A percentile compares a stretch with the other conserved stretches of the same genome.
Evolutionary conservation across 2,888 invertebrate species (phyloP).

Genomic region (Itoplectis maculator): DNA sequence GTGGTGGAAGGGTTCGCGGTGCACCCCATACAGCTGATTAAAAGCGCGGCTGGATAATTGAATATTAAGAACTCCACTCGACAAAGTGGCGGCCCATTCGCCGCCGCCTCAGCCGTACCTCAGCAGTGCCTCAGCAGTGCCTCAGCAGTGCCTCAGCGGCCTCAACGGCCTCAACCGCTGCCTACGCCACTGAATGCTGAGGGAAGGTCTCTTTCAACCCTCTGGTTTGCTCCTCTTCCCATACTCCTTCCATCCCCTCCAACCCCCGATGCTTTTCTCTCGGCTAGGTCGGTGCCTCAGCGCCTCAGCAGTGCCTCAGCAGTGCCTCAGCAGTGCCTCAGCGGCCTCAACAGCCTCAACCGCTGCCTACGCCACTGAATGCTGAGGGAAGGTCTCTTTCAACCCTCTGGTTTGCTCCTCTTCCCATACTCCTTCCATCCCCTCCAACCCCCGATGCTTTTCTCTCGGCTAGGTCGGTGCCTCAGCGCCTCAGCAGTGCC

Average conservation of each 20-base stretch:
- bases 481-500: too few species aligned
- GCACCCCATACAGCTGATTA: slow-evolving; percentile 76
- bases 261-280: slow-evolving; percentile 27
- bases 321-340: slow-evolving; percentile 34
- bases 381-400: slow-evolving; percentile 17
- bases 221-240: slow-evolving; percentile 30
- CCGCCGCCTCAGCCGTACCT: background rate
- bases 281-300: slow-evolving; percentile 29
- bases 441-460: slow-evolving; percentile 21
- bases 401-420: slow-evolving; percentile 35
- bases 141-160: too few species aligned
- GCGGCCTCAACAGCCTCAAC: too few species aligned
- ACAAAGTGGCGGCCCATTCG: slow-evolving; percentile 71
- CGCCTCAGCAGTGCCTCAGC: too few species aligned
- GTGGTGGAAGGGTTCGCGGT: slow-evolving; percentile 37
- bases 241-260: slow-evolving; percentile 27
- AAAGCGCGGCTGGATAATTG: slow-evolving; percentile 80
- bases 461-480: slow-evolving; percentile 34
- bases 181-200: slow-evolving; percentile 10
- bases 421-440: slow-evolving; percentile 26
- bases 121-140: slow-evolving; percentile 22
- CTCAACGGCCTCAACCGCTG: too few species aligned
- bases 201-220: slow-evolving; percentile 22
- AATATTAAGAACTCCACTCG: slow-evolving; percentile 80
- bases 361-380: slow-evolving; percentile 3